Base-by-base conservation (phyloP, 53 echinoderm and acorn worm species). In the Zoroaster sp. region DNA sequence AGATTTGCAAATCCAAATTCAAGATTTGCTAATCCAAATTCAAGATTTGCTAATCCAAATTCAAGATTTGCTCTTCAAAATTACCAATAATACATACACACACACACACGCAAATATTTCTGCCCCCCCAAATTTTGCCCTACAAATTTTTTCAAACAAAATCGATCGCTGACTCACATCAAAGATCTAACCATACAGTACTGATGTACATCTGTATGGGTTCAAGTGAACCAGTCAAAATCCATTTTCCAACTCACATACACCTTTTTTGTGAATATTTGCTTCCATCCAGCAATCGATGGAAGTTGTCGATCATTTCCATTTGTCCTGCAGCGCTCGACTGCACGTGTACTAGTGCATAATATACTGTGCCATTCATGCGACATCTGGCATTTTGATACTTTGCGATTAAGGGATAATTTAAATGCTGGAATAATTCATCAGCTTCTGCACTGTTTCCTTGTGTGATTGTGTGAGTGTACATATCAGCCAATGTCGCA, bases 331-430 rank as follows among this genome's bases (percentile, higher is more conserved):
- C 20, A n/a, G 53, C 17, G 53, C 53, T n/a, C 53, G 20, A n/a
- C 20, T n/a, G 53, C 53, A 53, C 53, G 20, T 53, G 53, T 53
- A n/a, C 51, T 17, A 15, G 15, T 49, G 14, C n/a, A n/a, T n/a
- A 15, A 14, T 47, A 47, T 14, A 47, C 11, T 31, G 5, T 4
- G 0, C 20, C n/a, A 1, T 53, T 54, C 14, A 4, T 8, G 35
- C 18, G 51, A 39, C 78, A 78, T 78, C 78, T 78, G 78, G 78
- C 63, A 54, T 55, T 52, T 35, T 78, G 59, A 54, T 78, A 78
- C 78, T 38, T 14, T 35, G 42, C 12, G 59, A 78, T 54, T 44
- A 78, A 53, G 20, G 78, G 78, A 54, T 31, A 33, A 44, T 42
- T 8, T 14, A 41, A 13, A 35, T 20, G 13, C 17, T 42, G 14